Conservation (phyloP, 2,888 invertebrate species). For the Lissonota sp. region DNA sequence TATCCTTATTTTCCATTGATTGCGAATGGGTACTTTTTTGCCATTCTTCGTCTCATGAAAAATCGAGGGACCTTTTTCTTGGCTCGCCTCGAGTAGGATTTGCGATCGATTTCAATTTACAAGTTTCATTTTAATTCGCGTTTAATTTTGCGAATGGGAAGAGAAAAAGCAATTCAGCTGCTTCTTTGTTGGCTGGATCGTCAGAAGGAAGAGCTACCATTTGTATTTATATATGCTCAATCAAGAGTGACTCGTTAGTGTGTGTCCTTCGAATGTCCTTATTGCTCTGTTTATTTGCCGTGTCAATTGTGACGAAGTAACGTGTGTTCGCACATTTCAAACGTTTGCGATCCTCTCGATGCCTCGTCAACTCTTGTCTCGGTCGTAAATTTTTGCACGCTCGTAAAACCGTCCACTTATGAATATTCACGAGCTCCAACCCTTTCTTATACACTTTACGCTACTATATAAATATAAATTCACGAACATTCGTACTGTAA, state of each 20-base stretch:
- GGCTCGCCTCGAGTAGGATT: too few relatives aligned
- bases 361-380: conserved; percentile 72
- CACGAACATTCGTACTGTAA: neutral
- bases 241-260: neutral
- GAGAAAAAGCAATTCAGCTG: too few relatives aligned
- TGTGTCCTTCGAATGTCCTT: conserved; percentile 5
- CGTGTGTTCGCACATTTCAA: neutral
- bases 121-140: too few relatives aligned
- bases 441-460: conserved; percentile 26
- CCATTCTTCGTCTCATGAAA: too few relatives aligned
- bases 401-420: conserved; percentile 71
- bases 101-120: too few relatives aligned
- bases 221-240: neutral
- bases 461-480: conserved; percentile 12
- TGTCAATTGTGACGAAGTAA: conserved; percentile 38
- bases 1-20: too few relatives aligned
- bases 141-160: too few relatives aligned
- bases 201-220: too few relatives aligned
- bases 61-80: too few relatives aligned
- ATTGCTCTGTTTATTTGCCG: conserved; percentile 17
- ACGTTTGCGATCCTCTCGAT: conserved; percentile 63
- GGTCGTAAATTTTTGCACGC: conserved; percentile 73
- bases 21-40: too few relatives aligned
- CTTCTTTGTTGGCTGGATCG: too few relatives aligned
- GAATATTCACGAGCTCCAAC: conserved; percentile 74